Base-by-base conservation (phyloP, 2,113 vertebrate genomes). In the Danionella cerebrum region DNA sequence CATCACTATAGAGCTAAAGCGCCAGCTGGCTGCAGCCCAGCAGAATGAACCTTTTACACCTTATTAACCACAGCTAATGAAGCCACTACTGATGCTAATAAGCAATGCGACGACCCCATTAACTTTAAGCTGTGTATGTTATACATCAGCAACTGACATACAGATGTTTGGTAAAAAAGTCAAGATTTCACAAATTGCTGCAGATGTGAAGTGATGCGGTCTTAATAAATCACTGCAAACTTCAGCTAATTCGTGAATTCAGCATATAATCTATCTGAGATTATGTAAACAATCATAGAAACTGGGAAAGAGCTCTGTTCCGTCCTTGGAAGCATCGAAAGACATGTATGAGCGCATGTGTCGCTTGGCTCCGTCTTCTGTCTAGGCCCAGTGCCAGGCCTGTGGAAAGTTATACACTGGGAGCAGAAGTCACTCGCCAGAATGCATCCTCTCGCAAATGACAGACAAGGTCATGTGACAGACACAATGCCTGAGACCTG, bases 31-130 rank as follows among this genome's bases (percentile, higher is more conserved):
- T 65, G 25, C n/a, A 24, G 41, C 59, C 52, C 50, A 71, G 52
- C 63, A 65, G 44, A 48, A 52, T 22, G 19, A 71, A 57, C 42
- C 14, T 24, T 65, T 71, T 71, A 55, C 60, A 71, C 51, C 69
- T 57, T 71, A 71, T 71, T 71, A 71, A 50, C 59, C 60, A 57
- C 31, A 48, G 50, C 59, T 65, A 65, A 71, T 65, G 69, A 71
- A 57, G 69, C 69, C n/a, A 54, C n/a, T 11, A 45, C 29, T 19
- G 22, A 53, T 41, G 42, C 60, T 54, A 64, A 70, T 60, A 70
- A 44, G 38, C 48, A 70, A 63, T 70, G 47, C 24, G n/a, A 29
- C 21, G 51, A 71, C 60, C 60, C 64, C 60, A 65, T 71, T 71
- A 71, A 65, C 51, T 50, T 47, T 12, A 71, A 57, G 14, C 25